Evolutionary conservation across 2,888 invertebrate species (phyloP).

Genomic region (Pristionchus arcanus): DNA sequence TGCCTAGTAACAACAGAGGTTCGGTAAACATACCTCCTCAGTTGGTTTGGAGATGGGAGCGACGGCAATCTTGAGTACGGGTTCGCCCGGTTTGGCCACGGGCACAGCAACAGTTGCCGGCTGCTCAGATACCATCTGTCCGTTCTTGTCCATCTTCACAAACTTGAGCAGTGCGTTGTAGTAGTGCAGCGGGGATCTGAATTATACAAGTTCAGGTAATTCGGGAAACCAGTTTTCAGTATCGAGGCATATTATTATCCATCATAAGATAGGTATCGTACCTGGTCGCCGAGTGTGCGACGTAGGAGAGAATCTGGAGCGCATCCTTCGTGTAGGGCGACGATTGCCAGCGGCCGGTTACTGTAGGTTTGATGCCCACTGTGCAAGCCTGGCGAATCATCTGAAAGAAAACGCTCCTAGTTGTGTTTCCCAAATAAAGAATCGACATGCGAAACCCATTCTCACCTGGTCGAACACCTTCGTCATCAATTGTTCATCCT

Average conservation of each 20-base stretch:
- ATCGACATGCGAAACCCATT: background rate
- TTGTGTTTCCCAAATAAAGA: background rate
- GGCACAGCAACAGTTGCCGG: conserved; percentile 45
- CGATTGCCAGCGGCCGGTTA: conserved; percentile 5
- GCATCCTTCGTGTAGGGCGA: conserved; percentile 42
- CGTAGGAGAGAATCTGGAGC: conserved; percentile 11
- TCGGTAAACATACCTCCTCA: background rate
- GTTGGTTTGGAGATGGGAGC: background rate
- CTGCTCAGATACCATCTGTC: background rate
- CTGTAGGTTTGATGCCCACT: conserved; percentile 45
- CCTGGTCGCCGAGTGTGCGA: conserved; percentile 27
- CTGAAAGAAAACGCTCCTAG: background rate
- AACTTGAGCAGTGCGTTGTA: conserved; percentile 54
- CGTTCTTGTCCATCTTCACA: conserved; percentile 51
- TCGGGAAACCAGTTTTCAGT: background rate
- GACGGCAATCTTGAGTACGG: conserved; percentile 15
- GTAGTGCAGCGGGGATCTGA: conserved; percentile 56
- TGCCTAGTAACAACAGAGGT: background rate
- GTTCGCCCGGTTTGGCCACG: conserved; percentile 12
- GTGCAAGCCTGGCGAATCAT: conserved; percentile 23
- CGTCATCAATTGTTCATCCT: conserved; percentile 61
- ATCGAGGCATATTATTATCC: too few species aligned
- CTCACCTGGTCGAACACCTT: conserved; percentile 57
- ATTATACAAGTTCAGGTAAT: too few species aligned
- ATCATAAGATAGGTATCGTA: background rate